Evolutionary conservation across 2,113 vertebrate species (phyloP), one percentile per base, ranked within the genome.

Genomic region (Asarcornis scutulata): DNA sequence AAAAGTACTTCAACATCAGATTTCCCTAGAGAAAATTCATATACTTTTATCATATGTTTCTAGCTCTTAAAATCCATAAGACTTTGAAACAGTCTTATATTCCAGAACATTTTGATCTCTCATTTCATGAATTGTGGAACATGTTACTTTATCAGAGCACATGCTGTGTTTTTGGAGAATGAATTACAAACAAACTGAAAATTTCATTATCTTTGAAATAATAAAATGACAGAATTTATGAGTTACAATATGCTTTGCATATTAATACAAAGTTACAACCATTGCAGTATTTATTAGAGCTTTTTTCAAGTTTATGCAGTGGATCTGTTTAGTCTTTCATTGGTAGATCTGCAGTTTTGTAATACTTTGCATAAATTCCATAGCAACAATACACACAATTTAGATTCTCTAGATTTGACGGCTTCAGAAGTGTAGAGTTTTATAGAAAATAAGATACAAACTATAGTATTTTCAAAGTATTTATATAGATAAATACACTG

Each of bases 321-420:
- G 89, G 52, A 50, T 86, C 46, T 89, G 46, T 80, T 72, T 13
- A 74, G n/a, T 58, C 50, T 82, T 59, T 25, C 18, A 20, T 75
- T 56, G 17, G 69, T 88, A 66, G 16, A 31, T 48, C 53, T 84
- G 18, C 84, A 60, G n/a, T 93, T 97, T 84, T 69, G 79, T 92
- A 58, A 79, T 86, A 88, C 92, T 96, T 97, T 90, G 96, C 88
- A 81, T 97, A 88, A 96, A 97, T 84, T 96, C 96, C 92, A 97
- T 97, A 95, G 93, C 91, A 97, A 91, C 91, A 53, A 79, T 90
- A 91, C 76, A 46, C 17, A n/a, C n/a, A 50, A 31, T 50, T 87
- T 76, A 89, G 32, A 71, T 40, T 68, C 69, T 91, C 66, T 50
- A 84, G 32, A 66, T 64, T 62, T 63, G 34, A 60, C 38, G 72